These are phyloP conservation scores for Tupaia tana DNA, from an alignment of 2,113 vertebrate genomes.

Conservation along the genomic window DNA sequence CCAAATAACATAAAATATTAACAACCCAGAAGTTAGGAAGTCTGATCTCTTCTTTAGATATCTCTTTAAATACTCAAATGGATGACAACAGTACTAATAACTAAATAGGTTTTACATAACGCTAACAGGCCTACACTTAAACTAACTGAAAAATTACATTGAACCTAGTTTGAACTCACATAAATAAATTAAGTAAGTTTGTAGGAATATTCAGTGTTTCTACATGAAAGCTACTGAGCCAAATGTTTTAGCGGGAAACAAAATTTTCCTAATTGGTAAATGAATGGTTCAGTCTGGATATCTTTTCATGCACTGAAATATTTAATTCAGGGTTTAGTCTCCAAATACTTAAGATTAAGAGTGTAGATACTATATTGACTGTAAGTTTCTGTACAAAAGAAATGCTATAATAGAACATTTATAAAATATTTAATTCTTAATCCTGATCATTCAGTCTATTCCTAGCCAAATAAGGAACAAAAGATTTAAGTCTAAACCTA, in stretches of 20 bases:
- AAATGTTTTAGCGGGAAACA: constrained; percentile 43
- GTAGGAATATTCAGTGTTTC: constrained; percentile 13
- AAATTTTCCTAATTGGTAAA: constrained; percentile 54
- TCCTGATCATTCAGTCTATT: neutral
- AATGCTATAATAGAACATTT: neutral
- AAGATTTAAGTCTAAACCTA: constrained; percentile 35
- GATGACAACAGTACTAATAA: neutral
- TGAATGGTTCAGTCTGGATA: constrained; percentile 11
- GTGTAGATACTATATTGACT: neutral
- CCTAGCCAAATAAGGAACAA: neutral
- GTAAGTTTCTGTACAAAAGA: neutral
- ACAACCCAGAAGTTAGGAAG: neutral
- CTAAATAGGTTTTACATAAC: constrained; percentile 35
- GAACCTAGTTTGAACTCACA: constrained; percentile 60
- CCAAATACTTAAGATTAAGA: constrained; percentile 15
- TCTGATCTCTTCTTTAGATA: neutral
- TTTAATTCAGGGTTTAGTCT: neutral
- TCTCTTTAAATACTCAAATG: constrained; percentile 44
- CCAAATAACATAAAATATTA: constrained; percentile 50
- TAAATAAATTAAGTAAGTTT: constrained; percentile 49
- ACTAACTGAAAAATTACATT: constrained; percentile 51
- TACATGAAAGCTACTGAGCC: neutral
- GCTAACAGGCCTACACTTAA: constrained; percentile 47
- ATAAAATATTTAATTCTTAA: constrained; percentile 37
- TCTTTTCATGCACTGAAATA: constrained; percentile 42